A percentile compares a stretch with the other conserved stretches of the same genome.
Conservation (phyloP, 2,797 vertebrate genomes). For the Aldrovandia affinis region DNA sequence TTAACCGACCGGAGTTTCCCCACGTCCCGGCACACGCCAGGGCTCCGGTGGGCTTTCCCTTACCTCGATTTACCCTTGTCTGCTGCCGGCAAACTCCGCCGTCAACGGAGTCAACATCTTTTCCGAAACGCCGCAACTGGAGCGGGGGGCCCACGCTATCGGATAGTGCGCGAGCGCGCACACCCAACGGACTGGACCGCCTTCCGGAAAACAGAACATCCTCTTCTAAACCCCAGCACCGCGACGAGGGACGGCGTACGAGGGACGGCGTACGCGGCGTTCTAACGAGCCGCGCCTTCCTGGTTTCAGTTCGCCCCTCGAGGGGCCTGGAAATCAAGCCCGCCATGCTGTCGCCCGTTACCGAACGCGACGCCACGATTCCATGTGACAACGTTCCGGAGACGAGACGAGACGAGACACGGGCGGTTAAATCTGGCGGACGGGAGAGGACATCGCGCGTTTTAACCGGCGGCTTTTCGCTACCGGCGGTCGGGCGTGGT, state of each 20-base stretch:
- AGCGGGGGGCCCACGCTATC: not conserved
- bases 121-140: slow-evolving; percentile 24
- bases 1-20: slow-evolving; percentile 65
- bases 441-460: slow-evolving; percentile 46
- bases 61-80: slow-evolving; percentile 36
- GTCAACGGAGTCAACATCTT: slow-evolving; percentile 22
- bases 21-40: slow-evolving; percentile 48
- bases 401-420: slow-evolving; percentile 38
- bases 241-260: not conserved
- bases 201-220: not conserved
- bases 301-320: not conserved
- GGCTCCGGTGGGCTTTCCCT: slow-evolving; percentile 16
- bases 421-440: slow-evolving; percentile 43
- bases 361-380: not conserved
- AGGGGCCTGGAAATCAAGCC: not conserved
- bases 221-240: not conserved
- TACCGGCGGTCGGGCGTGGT: slow-evolving; percentile 25
- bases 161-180: not conserved
- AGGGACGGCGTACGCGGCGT: not conserved
- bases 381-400: slow-evolving; percentile 46
- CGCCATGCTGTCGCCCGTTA: not conserved
- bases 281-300: not conserved
- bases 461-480: slow-evolving; percentile 44
- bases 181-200: not conserved
- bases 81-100: slow-evolving; percentile 38